Evolutionary conservation across 2,888 invertebrate genomes (phyloP).

Genomic region (Cactoblastis cactorum): DNA sequence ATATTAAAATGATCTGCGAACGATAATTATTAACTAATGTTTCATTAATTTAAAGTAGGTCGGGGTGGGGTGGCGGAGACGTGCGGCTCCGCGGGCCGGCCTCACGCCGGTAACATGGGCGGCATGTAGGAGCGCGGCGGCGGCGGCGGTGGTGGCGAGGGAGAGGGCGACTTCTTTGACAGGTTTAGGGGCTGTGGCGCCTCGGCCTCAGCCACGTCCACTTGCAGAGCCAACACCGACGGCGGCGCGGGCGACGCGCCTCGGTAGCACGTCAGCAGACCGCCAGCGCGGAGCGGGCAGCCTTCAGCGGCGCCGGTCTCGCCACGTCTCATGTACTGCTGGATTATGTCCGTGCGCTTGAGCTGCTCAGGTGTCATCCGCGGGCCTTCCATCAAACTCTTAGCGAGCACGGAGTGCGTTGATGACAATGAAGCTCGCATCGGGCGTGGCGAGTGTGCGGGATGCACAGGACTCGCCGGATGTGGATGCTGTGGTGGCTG

Average conservation of each 20-base stretch:
- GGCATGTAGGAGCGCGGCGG: constrained; percentile 80
- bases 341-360: constrained; percentile 94
- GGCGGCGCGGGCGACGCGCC: constrained; percentile 66
- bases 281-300: constrained; percentile 62
- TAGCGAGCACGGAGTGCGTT: constrained; percentile 93
- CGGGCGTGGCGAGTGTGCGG: constrained; percentile 78
- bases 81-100: constrained; percentile 69
- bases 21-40: constrained; percentile 72
- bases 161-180: constrained; percentile 88
- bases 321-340: constrained; percentile 93
- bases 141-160: constrained; percentile 64
- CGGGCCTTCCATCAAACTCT: constrained; percentile 95
- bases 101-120: constrained; percentile 83
- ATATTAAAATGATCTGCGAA: constrained; percentile 82
- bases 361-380: constrained; percentile 95
- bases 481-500: constrained; percentile 76
- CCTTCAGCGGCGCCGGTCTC: constrained; percentile 74
- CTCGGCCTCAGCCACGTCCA: constrained; percentile 91
- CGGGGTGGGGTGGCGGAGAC: constrained; percentile 77
- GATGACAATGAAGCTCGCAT: constrained; percentile 84
- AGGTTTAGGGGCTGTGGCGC: constrained; percentile 92
- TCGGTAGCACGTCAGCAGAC: constrained; percentile 54
- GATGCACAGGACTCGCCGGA: constrained; percentile 57
- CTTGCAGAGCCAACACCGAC: constrained; percentile 79
- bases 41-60: constrained; percentile 76